Evolutionary conservation across 2,888 invertebrate species (phyloP), one percentile per base, ranked within the genome.

Genomic region (Siphlonurus alternatus): DNA sequence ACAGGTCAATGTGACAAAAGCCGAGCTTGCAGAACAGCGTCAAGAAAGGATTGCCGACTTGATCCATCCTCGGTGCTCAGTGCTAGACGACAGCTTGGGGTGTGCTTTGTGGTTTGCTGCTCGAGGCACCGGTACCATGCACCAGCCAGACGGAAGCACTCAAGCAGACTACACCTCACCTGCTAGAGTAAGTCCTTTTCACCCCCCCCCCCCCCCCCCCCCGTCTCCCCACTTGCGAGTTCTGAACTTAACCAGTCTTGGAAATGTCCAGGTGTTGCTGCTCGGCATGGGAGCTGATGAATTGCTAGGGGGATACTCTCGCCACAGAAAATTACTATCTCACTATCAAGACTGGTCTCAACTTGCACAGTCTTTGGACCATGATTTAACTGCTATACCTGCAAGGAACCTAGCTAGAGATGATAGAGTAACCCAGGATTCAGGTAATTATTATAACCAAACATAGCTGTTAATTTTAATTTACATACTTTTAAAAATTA

Each of bases 231-330:
- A n/a, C n/a, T n/a, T n/a, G n/a, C n/a, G n/a, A n/a, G n/a, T n/a
- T n/a, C n/a, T n/a, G n/a, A n/a, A n/a, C n/a, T n/a, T n/a, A n/a
- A n/a, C n/a, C n/a, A n/a, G n/a, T n/a, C n/a, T n/a, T n/a, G n/a
- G n/a, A n/a, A n/a, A n/a, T n/a, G n/a, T 60, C 22, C 69, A 89
- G 89, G 81, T 93, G 22, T 76, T 94, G 66, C 75, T 96, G 68
- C 77, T 90, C 70, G 98, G 98, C 51, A 93, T 93, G 79, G 98
- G 98, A 5, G 97, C 98, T 1, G 99, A 99, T 80, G 99, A 99
- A 78, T 80, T 97, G 67, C 88, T 98, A 73, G 96, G 93, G 61
- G 98, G 98, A 1, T 98, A 98, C 73, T 86, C 86, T 51, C 82
- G 94, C 66, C 96, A 98, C 73, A 81, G 93, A 70, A 87, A 85